phyloP scores from a whole-genome alignment of 1,140 invertebrate species.

The Portunus trituberculatus region DNA sequence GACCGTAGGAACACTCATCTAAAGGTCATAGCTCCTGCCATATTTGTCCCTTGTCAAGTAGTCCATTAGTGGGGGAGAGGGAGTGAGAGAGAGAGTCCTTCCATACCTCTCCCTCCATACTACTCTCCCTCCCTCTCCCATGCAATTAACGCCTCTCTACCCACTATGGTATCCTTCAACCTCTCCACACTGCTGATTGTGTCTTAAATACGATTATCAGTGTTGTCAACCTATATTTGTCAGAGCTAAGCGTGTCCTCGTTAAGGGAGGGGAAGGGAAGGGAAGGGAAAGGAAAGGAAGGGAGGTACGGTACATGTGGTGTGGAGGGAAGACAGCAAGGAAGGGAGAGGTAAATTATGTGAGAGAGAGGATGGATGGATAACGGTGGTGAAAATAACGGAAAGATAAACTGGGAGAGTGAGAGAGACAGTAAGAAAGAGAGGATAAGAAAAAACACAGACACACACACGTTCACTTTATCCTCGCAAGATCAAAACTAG shows the following conservation, averaged over 20 bases:
- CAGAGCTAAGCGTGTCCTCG: neutral
- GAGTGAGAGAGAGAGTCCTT: neutral
- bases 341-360: neutral
- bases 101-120: neutral
- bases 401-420: neutral
- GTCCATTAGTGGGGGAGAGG: neutral
- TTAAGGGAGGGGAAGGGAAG: neutral
- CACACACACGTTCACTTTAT: too few relatives aligned
- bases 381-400: neutral
- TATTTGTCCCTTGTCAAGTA: too few relatives aligned
- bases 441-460: too few relatives aligned
- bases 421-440: neutral
- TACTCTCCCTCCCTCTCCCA: neutral
- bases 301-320: neutral
- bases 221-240: neutral
- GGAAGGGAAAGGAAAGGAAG: neutral
- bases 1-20: neutral
- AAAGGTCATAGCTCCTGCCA: too few relatives aligned
- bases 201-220: neutral
- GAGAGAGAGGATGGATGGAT: neutral
- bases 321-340: neutral
- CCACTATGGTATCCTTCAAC: slow-evolving; percentile 36
- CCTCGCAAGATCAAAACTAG: too few relatives aligned
- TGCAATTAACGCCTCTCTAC: slow-evolving; percentile 43
- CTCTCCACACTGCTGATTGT: slow-evolving; percentile 25